Evolutionary conservation across 2,888 invertebrate species (phyloP), one percentile per base, ranked within the genome.

Genomic region (Linnaemya vulpina): DNA sequence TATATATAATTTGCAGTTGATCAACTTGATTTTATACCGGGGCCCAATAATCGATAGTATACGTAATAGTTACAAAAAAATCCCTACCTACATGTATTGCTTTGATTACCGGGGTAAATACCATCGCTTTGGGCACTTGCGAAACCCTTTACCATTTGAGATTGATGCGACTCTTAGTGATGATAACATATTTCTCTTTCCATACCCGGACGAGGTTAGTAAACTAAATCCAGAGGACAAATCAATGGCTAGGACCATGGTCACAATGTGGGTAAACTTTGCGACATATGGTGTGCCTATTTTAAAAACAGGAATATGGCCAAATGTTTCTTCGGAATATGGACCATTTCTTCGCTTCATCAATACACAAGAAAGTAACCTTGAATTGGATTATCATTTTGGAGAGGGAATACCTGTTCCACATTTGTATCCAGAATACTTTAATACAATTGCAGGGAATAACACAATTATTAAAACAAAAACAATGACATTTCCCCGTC

Each of bases 111-210:
- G 91, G 22, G 94, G 94, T 53, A 88, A 91, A 77, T 87, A 89
- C 53, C 92, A 92, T 86, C 90, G 92, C 58, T 93, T 93, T 81
- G 92, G 91, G 0, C 87, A 89, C 58, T 87, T 91, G 49, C 87
- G 87, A 1, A 90, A 89, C 22, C 89, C 91, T 0, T 87, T 92
- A 86, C 93, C 93, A 0, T 93, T 93, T 79, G 90, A 91, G 55
- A 91, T 92, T 67, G 93, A 94, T 46, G 93, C 94, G 5, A 93
- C 94, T 58, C 94, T 94, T 76, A 94, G 94, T 17, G 94, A 95
- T 86, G 94, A 95, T 83, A 92, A 94, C 9, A 93, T 94, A 20
- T 94, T 94, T 86, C 88, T 94, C 25, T 95, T 94, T 88, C 92
- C 93, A 3, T 93, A 90, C 73, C 92, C 92, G 0, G 88, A 87